Percentiles rank a stretch among this genome's conserved stretches.
phyloP scores from a whole-genome alignment of 2,113 vertebrate genomes.

The Sardina pilchardus region DNA sequence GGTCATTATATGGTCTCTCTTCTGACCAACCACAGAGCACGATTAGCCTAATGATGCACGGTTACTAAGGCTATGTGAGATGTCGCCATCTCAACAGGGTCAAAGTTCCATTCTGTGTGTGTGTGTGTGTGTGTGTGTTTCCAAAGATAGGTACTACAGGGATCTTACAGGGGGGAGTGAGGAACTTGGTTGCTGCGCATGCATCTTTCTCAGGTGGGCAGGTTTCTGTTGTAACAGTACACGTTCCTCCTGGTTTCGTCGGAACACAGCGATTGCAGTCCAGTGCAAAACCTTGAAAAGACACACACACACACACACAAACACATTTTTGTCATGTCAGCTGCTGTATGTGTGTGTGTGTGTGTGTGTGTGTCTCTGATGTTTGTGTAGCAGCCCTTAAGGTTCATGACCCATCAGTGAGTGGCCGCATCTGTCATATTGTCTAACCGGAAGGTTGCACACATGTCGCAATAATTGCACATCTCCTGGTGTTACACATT shows the following conservation, averaged over 20 bases:
- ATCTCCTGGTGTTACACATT: no score
- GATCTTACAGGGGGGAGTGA: slow-evolving; percentile 60
- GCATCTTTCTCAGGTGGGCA: slow-evolving; percentile 61
- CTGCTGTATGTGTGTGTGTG: neutral
- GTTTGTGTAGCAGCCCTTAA: neutral
- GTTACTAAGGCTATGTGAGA: no score
- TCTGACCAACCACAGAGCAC: no score
- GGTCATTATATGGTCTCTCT: no score
- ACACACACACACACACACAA: neutral
- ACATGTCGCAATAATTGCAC: no score
- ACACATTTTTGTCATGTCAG: neutral
- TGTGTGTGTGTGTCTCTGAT: no score
- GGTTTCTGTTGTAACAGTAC: slow-evolving; percentile 49
- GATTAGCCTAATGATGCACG: no score
- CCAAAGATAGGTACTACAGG: neutral
- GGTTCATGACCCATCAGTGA: neutral
- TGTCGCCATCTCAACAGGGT: no score
- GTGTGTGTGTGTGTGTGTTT: slow-evolving; percentile 2
- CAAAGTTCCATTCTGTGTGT: neutral
- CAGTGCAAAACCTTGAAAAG: slow-evolving; percentile 60
- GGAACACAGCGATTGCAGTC: slow-evolving; percentile 62
- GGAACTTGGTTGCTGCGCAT: slow-evolving; percentile 62
- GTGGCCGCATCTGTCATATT: neutral
- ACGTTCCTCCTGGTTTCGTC: slow-evolving; percentile 49
- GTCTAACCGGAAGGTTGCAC: neutral